These are phyloP conservation scores for Rhadinocentrus ornatus DNA, from an alignment of 2,797 vertebrate species.

Conservation along the genomic window DNA sequence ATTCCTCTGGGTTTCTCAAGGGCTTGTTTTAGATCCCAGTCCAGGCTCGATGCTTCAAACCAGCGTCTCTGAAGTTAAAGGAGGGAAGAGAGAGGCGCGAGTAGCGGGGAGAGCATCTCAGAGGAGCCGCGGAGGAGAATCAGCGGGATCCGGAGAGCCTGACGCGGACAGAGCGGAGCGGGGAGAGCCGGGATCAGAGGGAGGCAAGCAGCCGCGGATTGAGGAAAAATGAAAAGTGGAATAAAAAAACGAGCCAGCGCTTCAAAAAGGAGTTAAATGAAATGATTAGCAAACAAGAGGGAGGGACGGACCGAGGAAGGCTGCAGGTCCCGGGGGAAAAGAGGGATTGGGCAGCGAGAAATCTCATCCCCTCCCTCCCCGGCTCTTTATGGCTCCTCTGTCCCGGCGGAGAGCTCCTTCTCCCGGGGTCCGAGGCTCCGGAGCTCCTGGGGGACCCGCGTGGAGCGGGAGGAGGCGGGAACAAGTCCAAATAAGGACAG, in stretches of 20 bases:
- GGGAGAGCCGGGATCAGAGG: slow-evolving; percentile 79
- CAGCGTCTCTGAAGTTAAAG: slow-evolving; percentile 72
- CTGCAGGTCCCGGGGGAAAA: slow-evolving; percentile 80
- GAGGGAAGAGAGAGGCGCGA: slow-evolving; percentile 72
- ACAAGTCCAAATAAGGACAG: slow-evolving; percentile 71
- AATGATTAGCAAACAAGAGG: slow-evolving; percentile 87
- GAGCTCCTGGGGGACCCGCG: slow-evolving; percentile 75
- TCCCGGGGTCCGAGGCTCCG: slow-evolving; percentile 77
- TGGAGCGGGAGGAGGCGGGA: slow-evolving; percentile 70
- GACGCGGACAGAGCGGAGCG: slow-evolving; percentile 71
- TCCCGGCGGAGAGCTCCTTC: slow-evolving; percentile 85
- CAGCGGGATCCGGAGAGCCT: slow-evolving; percentile 77
- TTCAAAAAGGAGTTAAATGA: slow-evolving; percentile 88
- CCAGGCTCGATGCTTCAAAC: slow-evolving; percentile 70
- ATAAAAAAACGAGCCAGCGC: slow-evolving; percentile 81
- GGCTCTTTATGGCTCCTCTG: slow-evolving; percentile 81
- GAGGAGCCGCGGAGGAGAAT: slow-evolving; percentile 60
- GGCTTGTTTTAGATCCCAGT: slow-evolving; percentile 81
- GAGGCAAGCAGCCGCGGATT: slow-evolving; percentile 76
- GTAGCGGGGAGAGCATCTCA: slow-evolving; percentile 78
- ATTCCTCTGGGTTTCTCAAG: slow-evolving; percentile 82
- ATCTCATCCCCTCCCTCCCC: slow-evolving; percentile 81
- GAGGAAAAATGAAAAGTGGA: slow-evolving; percentile 82
- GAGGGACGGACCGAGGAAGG: slow-evolving; percentile 82
- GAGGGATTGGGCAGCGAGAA: slow-evolving; percentile 84